Percentiles rank a stretch among this genome's conserved stretches.
Conservation (phyloP, 2,797 vertebrate genomes). For the Microctenopoma steveboyesi region DNA sequence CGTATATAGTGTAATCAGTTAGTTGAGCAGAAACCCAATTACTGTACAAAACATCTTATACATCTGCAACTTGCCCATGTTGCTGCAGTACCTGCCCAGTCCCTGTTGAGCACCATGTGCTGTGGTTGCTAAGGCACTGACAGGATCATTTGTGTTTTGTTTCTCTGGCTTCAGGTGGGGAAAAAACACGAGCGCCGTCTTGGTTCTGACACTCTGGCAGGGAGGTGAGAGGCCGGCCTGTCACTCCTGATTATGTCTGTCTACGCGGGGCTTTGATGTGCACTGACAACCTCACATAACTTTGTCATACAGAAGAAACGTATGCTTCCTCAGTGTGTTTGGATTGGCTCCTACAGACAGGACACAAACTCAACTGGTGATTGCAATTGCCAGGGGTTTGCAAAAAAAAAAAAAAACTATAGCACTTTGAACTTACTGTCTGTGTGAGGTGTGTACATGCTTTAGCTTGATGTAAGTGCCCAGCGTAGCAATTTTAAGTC, state of each 20-base stretch:
- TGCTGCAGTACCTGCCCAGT: background rate
- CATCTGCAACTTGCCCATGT: conserved; percentile 16
- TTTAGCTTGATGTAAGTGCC: background rate
- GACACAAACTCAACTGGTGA: conserved; percentile 17
- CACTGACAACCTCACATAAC: conserved; percentile 68
- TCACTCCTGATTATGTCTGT: conserved; percentile 77
- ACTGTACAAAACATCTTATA: background rate
- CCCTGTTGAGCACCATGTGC: background rate
- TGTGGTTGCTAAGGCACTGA: conserved; percentile 40
- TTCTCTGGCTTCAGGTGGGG: conserved; percentile 52
- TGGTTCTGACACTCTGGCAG: conserved; percentile 50
- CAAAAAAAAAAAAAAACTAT: background rate
- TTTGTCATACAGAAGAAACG: conserved; percentile 61
- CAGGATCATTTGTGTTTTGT: conserved; percentile 64
- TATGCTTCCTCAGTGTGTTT: conserved; percentile 68
- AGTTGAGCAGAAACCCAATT: background rate
- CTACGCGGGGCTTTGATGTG: conserved; percentile 71
- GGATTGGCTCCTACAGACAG: conserved; percentile 49
- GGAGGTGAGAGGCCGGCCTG: conserved; percentile 66
- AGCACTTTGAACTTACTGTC: background rate
- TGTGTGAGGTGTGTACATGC: background rate
- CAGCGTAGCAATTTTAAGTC: background rate
- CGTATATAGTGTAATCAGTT: background rate
- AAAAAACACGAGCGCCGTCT: conserved; percentile 56
- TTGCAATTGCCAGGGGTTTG: background rate